phyloP scores from a whole-genome alignment of 64 coral and sea anemone species.

The Trachythela sp. region DNA sequence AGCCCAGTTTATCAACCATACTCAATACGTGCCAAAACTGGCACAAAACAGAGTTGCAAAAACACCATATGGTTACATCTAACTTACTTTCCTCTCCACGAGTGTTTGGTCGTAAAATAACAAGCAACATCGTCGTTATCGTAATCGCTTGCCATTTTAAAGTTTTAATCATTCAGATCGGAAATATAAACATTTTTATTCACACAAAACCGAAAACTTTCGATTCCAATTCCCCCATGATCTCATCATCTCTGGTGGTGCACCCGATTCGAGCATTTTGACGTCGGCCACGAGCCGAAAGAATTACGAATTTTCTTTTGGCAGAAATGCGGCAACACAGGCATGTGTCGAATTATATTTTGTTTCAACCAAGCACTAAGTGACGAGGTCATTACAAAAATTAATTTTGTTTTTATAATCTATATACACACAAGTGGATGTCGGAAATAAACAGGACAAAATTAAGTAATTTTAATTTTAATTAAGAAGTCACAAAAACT shows the following conservation, averaged over 20 bases:
- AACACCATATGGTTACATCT: background rate
- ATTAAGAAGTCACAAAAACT: too few species aligned
- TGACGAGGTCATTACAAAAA: too few species aligned
- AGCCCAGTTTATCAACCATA: background rate
- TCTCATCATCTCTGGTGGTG: too few species aligned
- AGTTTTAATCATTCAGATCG: background rate
- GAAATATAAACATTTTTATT: background rate
- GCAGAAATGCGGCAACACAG: too few species aligned
- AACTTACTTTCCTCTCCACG: conserved; percentile 98
- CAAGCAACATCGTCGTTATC: conserved; percentile 93
- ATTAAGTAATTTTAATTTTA: too few species aligned
- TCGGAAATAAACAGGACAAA: too few species aligned
- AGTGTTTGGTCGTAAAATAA: conserved; percentile 98
- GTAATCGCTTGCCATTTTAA: conserved; percentile 78
- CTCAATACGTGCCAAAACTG: background rate
- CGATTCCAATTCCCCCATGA: background rate
- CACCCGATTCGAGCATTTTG: background rate
- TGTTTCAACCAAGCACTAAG: too few species aligned
- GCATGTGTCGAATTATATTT: too few species aligned
- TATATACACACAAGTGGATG: too few species aligned
- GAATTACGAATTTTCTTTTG: too few species aligned
- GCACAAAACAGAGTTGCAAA: background rate
- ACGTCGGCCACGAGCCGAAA: too few species aligned
- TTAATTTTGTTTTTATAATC: too few species aligned
- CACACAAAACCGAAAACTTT: background rate